phyloP scores from a whole-genome alignment of 92 coral and sea anemone species.

The Plumapathes pennacea region DNA sequence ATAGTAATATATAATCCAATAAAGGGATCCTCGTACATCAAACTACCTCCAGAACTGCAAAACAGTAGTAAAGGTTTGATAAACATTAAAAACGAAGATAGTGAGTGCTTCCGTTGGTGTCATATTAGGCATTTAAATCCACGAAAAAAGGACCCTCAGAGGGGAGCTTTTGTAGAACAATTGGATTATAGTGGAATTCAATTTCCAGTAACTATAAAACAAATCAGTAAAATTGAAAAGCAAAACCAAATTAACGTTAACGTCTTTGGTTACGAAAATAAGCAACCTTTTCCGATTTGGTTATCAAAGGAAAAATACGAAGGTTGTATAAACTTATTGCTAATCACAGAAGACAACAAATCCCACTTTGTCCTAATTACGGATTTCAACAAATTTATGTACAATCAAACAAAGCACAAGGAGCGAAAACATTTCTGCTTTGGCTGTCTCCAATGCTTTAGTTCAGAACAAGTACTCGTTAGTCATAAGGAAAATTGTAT shows the following conservation, averaged over 20 bases:
- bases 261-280: not conserved
- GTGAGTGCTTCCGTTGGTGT: slow-evolving; percentile 21
- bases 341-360: not conserved
- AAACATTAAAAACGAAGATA: slow-evolving; percentile 11
- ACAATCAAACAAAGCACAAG: not conserved
- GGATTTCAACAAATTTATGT: slow-evolving; percentile 14
- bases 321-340: not conserved
- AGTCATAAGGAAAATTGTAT: not conserved
- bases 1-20: slow-evolving; percentile 6
- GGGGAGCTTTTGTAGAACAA: not conserved
- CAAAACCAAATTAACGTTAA: slow-evolving; percentile 1
- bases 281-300: not conserved
- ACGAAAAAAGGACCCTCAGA: not conserved
- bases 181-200: not conserved
- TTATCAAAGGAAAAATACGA: not conserved
- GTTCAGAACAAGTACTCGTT: not conserved
- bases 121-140: not conserved
- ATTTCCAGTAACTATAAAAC: not conserved
- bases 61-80: slow-evolving; percentile 3
- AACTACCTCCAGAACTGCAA: not conserved
- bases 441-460: not conserved
- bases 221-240: not conserved
- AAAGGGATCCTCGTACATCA: not conserved
- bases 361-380: not conserved
- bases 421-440: slow-evolving; percentile 2